Conservation (phyloP, 2,113 vertebrate species). For the Mustela lutreola region DNA sequence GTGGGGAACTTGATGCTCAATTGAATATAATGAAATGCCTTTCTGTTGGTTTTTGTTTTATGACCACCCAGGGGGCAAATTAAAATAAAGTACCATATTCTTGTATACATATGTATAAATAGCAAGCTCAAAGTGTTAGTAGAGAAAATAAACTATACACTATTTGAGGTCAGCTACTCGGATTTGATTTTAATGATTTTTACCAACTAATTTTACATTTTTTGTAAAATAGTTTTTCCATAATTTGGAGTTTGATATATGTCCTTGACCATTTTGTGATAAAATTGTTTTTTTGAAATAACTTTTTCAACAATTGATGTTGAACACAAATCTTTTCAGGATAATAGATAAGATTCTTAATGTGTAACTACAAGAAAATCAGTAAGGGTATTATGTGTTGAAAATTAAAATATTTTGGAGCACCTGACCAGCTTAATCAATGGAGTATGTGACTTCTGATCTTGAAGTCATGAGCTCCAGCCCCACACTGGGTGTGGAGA, state of each 20-base stretch:
- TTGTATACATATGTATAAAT: background rate
- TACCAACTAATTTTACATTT: background rate
- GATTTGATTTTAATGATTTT: background rate
- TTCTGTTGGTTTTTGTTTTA: background rate
- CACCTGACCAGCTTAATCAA: background rate
- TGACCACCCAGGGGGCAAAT: background rate
- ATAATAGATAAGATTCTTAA: background rate
- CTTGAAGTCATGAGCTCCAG: background rate
- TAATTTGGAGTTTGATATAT: background rate
- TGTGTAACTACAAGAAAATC: background rate
- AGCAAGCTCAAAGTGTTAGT: background rate
- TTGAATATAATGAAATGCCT: background rate
- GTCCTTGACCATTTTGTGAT: background rate
- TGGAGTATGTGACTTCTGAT: background rate
- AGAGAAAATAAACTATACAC: background rate
- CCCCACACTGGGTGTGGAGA: background rate
- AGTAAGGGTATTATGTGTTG: background rate
- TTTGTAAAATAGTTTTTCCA: background rate
- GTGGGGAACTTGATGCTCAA: background rate
- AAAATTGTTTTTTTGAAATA: background rate
- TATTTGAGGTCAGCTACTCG: background rate
- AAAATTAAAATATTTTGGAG: background rate
- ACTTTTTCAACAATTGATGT: background rate
- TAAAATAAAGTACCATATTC: background rate
- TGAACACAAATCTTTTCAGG: background rate